phyloP scores from a whole-genome alignment of 2,113 vertebrate species.

The Microcebus griseorufus region DNA sequence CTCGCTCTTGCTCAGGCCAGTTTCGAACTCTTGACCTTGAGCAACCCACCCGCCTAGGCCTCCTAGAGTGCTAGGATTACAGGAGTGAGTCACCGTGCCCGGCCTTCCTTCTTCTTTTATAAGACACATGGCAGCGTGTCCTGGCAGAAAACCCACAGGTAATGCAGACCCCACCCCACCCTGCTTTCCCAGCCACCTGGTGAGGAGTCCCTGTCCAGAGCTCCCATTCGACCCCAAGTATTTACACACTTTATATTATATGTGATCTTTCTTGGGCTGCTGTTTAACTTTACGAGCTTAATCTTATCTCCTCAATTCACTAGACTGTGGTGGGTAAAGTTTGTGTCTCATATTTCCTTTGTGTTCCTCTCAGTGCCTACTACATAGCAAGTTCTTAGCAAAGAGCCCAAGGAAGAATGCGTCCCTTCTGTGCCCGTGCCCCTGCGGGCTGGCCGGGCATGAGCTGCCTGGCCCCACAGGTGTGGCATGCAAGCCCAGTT shows the following conservation, averaged over 20 bases:
- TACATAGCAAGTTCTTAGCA: not conserved
- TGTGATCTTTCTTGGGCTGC: not conserved
- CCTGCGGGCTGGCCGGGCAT: not conserved
- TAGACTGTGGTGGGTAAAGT: not conserved
- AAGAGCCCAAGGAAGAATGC: not conserved
- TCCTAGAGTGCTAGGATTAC: too few species aligned
- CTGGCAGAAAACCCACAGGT: not conserved
- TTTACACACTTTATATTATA: not conserved
- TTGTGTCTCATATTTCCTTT: slow-evolving; percentile 7
- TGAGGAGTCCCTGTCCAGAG: not conserved
- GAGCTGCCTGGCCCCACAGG: not conserved
- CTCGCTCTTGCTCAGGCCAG: too few species aligned
- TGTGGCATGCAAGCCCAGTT: slow-evolving; percentile 2
- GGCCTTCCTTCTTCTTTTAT: not conserved
- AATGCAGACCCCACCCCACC: not conserved
- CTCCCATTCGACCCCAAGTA: not conserved
- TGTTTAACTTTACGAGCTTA: slow-evolving; percentile 2
- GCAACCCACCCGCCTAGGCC: too few species aligned
- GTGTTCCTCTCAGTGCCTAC: not conserved
- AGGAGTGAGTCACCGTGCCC: too few species aligned
- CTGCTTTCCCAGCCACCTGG: not conserved
- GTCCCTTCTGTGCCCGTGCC: not conserved
- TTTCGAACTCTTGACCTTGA: too few species aligned
- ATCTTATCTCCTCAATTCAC: not conserved
- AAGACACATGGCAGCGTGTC: not conserved